A percentile compares a stretch with the other conserved stretches of the same genome.
Evolutionary conservation across 2,888 invertebrate species (phyloP).

Genomic region (Conomelus anceps): DNA sequence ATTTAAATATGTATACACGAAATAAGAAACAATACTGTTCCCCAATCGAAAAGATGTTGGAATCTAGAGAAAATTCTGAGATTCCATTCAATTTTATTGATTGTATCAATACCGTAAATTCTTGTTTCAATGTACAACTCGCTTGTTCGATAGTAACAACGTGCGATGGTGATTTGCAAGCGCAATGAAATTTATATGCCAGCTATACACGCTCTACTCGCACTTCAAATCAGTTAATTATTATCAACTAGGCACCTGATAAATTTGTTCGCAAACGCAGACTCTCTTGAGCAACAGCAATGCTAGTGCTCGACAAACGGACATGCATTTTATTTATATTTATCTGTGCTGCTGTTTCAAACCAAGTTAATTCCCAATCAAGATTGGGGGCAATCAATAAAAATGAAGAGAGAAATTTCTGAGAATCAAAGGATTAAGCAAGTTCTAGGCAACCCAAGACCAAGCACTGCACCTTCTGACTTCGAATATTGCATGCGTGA

Average conservation of each 20-base stretch:
- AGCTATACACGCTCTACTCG: not conserved
- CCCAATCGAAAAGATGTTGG: too few relatives aligned
- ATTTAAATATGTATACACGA: too few relatives aligned
- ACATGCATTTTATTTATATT: not conserved
- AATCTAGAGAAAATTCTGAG: not conserved
- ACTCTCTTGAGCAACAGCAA: not conserved
- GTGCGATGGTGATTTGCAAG: not conserved
- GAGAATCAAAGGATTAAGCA: not conserved
- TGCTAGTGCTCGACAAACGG: not conserved
- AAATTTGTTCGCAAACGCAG: not conserved
- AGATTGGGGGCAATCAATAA: not conserved
- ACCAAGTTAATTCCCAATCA: too few relatives aligned
- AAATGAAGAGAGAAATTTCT: not conserved
- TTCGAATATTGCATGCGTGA: not conserved
- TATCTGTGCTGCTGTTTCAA: not conserved
- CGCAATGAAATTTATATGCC: not conserved
- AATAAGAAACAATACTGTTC: too few relatives aligned
- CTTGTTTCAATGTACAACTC: not conserved
- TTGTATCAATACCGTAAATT: not conserved
- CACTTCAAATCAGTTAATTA: not conserved
- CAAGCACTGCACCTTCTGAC: not conserved
- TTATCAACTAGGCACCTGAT: not conserved
- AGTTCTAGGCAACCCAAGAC: not conserved
- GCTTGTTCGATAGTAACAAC: not conserved
- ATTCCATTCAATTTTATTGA: not conserved